Percentiles rank a stretch among this genome's conserved stretches.
Conservation (phyloP, 2,888 invertebrate species). For the Drosophila incognita region DNA sequence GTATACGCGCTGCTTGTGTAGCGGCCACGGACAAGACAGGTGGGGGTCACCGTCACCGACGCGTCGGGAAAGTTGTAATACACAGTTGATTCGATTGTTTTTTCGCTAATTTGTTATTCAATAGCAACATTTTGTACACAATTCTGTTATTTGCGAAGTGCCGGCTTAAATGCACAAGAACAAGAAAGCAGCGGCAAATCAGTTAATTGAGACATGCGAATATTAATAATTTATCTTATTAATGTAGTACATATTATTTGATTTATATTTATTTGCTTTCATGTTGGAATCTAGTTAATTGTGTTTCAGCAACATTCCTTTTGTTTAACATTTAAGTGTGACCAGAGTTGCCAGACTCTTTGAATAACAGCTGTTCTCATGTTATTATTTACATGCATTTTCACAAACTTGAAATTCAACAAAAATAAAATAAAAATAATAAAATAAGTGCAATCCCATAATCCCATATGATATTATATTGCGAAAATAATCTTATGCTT, state of each 20-base stretch:
- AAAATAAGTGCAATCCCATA: background rate
- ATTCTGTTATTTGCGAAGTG: background rate
- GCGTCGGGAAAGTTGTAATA: slow-evolving; percentile 16
- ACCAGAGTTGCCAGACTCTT: slow-evolving; percentile 16
- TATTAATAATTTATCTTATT: background rate
- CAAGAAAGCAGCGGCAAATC: background rate
- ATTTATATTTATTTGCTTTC: slow-evolving; percentile 4
- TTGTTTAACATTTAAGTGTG: background rate
- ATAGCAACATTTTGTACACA: background rate
- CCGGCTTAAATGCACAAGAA: slow-evolving; percentile 20
- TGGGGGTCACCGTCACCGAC: slow-evolving; percentile 39
- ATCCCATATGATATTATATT: background rate
- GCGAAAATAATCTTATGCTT: background rate
- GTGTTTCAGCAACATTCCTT: background rate
- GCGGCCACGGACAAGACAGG: slow-evolving; percentile 19
- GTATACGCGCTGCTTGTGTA: slow-evolving; percentile 38
- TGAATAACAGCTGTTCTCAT: slow-evolving; percentile 21
- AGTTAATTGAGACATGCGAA: background rate
- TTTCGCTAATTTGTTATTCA: slow-evolving; percentile 11
- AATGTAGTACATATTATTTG: background rate
- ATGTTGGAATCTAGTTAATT: slow-evolving; percentile 1
- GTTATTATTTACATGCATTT: background rate
- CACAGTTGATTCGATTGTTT: slow-evolving; percentile 20
- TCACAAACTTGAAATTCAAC: background rate
- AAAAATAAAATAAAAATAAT: background rate